Base-by-base conservation (phyloP, 2,797 vertebrate genomes). In the Pangasius mekongensis region DNA sequence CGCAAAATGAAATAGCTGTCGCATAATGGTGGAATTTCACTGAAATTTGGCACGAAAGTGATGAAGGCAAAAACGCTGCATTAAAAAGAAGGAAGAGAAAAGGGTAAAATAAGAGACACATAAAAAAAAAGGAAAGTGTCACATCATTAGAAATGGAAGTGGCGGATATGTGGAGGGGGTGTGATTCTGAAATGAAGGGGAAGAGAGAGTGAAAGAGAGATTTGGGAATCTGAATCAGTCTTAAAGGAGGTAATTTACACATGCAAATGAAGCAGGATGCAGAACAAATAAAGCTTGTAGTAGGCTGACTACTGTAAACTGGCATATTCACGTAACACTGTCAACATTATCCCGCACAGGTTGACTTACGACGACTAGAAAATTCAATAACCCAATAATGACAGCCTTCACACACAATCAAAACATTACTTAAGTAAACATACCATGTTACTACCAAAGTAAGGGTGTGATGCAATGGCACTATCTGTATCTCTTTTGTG, bases 91-190 rank as follows among this genome's bases (percentile, higher is more conserved):
- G 49, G 22, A 83, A 88, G 20, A 86, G 60, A 89, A 88, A 86
- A 64, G 56, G 62, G 52, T 43, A 84, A 86, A 71, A 78, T 83
- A 83, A 87, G 81, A 81, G 85, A 73, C 54, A 87, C 52, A 94
- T 92, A 93, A 95, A 94, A 95, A 43, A 84, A 84, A 84, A 56
- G 66, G 94, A 93, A 95, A 95, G 94, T 96, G 95, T 96, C 95
- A 96, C 94, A 96, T 96, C 95, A 95, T 96, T 95, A 95, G 95
- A 95, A 95, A 95, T 95, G 94, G 94, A 94, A 95, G 94, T 93
- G 94, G 92, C 92, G 93, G 94, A 94, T 94, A 94, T 88, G 94
- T 93, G 93, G 93, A 30, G 52, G 83, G 78, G 93, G 89, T 67
- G 80, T 56, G 69, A 67, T 56, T 92, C 92, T 90, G 92, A 93